These are phyloP conservation scores for Oreortyx pictus DNA, from an alignment of 2,797 vertebrate species.

Conservation along the genomic window DNA sequence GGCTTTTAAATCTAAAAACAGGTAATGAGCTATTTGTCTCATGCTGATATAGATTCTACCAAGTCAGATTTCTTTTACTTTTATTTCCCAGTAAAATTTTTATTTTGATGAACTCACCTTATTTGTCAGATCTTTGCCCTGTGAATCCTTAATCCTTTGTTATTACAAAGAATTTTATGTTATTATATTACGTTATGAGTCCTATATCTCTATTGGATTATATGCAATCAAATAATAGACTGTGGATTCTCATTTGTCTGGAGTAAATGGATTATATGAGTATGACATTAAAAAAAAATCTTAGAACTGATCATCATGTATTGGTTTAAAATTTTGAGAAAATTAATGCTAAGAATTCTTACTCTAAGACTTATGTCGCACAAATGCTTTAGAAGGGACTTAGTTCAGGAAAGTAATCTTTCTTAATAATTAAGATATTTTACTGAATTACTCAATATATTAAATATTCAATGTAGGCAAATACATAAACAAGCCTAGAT, in stretches of 20 bases:
- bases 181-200: slow-evolving; percentile 15
- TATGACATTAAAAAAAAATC: neutral
- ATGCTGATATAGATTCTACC: neutral
- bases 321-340: neutral
- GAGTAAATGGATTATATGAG: neutral
- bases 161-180: neutral
- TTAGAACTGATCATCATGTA: neutral
- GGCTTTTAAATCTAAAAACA: neutral
- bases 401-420: neutral
- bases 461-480: neutral
- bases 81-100: neutral
- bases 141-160: neutral
- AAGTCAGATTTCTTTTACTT: neutral
- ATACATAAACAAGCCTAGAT: neutral
- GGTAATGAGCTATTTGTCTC: neutral
- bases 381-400: neutral
- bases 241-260: neutral
- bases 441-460: too few relatives aligned
- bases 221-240: slow-evolving; percentile 11
- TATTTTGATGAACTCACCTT: neutral
- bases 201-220: neutral
- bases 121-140: neutral
- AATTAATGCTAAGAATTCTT: neutral
- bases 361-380: neutral
- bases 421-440: too few relatives aligned